These are phyloP conservation scores for Turdus rufiventris DNA, from an alignment of 2,113 vertebrate genomes.

Conservation along the genomic window DNA sequence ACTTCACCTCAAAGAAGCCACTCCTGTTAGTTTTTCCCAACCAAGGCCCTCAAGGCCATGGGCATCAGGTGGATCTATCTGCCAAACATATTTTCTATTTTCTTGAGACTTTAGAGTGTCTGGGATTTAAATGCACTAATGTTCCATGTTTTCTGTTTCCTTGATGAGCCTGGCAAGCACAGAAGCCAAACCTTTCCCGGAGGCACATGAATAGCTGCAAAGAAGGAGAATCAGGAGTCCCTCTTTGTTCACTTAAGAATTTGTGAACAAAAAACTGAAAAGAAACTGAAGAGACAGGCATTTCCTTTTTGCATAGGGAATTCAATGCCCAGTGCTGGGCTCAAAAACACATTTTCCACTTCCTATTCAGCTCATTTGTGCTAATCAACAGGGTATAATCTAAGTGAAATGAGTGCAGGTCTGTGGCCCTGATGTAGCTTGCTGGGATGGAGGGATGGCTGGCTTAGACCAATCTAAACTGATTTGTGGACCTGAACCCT, in stretches of 20 bases:
- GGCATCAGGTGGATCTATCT: not conserved
- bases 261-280: not conserved
- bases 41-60: rapidly evolving
- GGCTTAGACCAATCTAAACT: not conserved
- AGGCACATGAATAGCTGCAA: not conserved
- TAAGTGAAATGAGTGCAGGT: not conserved
- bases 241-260: conserved; percentile 14
- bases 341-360: not conserved
- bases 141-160: not conserved
- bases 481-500: not conserved
- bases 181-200: not conserved
- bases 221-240: not conserved
- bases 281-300: not conserved
- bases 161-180: conserved; percentile 7
- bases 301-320: not conserved
- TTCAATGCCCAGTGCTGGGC: not conserved
- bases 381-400: not conserved
- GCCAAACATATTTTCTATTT: not conserved
- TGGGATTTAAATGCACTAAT: not conserved
- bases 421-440: not conserved
- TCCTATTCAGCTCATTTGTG: not conserved
- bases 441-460: not conserved
- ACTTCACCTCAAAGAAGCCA: not conserved
- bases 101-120: not conserved
- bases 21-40: not conserved